phyloP scores from a whole-genome alignment of 2,797 vertebrate genomes.

The Ispidina picta region DNA sequence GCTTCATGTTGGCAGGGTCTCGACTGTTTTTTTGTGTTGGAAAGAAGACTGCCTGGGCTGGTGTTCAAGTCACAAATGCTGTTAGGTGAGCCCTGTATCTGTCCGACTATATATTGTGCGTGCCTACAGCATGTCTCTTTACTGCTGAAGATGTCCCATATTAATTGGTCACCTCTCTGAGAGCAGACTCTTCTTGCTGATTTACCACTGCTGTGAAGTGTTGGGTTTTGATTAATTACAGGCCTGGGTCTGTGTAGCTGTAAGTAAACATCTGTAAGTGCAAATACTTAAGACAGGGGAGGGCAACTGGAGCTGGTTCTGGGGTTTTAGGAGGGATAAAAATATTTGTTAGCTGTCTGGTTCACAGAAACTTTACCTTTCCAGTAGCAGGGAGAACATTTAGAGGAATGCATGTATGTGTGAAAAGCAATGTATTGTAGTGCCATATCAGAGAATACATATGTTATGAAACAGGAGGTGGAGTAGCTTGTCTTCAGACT shows the following conservation, averaged over 20 bases:
- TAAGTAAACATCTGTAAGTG: not conserved
- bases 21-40: accelerated
- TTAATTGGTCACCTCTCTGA: not conserved
- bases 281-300: not conserved
- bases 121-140: not conserved
- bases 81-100: not conserved
- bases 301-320: not conserved
- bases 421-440: not conserved
- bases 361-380: not conserved
- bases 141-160: not conserved
- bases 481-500: not conserved
- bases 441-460: not conserved
- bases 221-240: not conserved
- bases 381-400: not conserved
- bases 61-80: not conserved
- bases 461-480: not conserved
- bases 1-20: not conserved
- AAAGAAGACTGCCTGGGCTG: not conserved
- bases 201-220: not conserved
- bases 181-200: accelerated
- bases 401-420: not conserved
- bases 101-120: accelerated
- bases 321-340: not conserved
- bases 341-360: not conserved
- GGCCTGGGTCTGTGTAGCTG: not conserved